phyloP scores from a whole-genome alignment of 1,140 invertebrate genomes.

The Aphelenchoides besseyi region DNA sequence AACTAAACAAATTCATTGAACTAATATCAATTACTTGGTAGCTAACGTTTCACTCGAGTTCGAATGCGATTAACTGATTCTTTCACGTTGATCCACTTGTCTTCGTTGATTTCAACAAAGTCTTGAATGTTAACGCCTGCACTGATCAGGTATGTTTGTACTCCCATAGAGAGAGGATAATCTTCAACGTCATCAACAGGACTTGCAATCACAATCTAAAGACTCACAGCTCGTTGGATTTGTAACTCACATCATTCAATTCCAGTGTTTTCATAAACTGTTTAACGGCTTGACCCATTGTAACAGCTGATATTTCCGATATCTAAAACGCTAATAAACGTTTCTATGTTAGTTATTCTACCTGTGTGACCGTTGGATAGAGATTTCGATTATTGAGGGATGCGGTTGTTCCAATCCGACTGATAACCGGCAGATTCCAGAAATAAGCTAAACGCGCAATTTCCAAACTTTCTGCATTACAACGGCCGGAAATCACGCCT shows the following conservation, averaged over 20 bases:
- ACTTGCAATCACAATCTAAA: not conserved
- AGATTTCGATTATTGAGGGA: constrained; percentile 30
- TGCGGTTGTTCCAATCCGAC: constrained; percentile 27
- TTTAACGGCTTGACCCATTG: constrained; percentile 25
- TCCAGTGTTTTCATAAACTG: constrained; percentile 33
- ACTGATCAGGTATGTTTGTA: not conserved
- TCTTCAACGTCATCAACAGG: constrained; percentile 14
- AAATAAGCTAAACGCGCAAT: constrained; percentile 48
- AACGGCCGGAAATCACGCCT: constrained; percentile 40
- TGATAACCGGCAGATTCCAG: constrained; percentile 45
- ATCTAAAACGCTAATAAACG: constrained; percentile 34
- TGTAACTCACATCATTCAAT: constrained; percentile 30
- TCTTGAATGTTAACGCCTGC: constrained; percentile 12
- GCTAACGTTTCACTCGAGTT: constrained; percentile 15
- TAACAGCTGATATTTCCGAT: constrained; percentile 29
- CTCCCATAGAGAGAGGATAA: not conserved
- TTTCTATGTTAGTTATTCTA: not conserved
- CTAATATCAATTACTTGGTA: constrained; percentile 18
- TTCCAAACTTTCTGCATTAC: constrained; percentile 36
- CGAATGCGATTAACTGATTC: constrained; percentile 19
- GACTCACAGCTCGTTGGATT: too few relatives aligned
- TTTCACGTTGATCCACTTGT: constrained; percentile 23
- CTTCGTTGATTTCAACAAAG: constrained; percentile 22
- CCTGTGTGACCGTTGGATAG: constrained; percentile 44
- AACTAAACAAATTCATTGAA: constrained; percentile 32